Conservation (phyloP, 2,888 invertebrate species). For the Saturnia pavonia region DNA sequence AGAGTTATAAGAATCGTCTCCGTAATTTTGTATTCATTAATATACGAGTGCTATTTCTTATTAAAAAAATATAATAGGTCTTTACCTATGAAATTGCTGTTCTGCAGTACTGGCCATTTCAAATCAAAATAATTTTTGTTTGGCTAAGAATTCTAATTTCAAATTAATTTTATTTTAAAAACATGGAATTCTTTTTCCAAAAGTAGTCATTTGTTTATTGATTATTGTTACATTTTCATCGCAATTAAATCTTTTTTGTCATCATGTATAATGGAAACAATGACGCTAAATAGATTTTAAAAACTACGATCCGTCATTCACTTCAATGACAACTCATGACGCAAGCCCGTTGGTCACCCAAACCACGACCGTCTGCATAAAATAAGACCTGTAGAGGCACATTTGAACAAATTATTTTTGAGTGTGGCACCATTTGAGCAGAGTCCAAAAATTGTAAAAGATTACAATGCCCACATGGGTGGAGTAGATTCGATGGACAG, state of each 20-base stretch:
- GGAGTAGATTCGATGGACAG: conserved; percentile 32
- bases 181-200: too few species aligned
- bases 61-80: conserved; percentile 3
- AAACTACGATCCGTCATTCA: conserved; percentile 32
- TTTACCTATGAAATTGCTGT: too few species aligned
- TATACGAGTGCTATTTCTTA: conserved; percentile 19
- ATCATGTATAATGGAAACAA: conserved; percentile 30
- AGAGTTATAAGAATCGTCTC: conserved; percentile 23
- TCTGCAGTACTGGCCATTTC: too few species aligned
- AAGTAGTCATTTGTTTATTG: too few species aligned
- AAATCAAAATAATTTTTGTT: too few species aligned
- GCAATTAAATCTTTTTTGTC: too few species aligned
- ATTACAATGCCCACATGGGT: conserved; percentile 33
- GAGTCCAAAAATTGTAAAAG: conserved; percentile 29
- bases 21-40: conserved; percentile 20
- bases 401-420: conserved; percentile 28
- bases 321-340: conserved; percentile 32
- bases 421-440: conserved; percentile 1
- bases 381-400: conserved; percentile 32
- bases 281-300: conserved; percentile 32
- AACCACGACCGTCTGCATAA: conserved; percentile 37
- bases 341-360: conserved; percentile 33
- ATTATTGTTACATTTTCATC: conserved; percentile 31
- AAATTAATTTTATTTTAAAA: too few species aligned
- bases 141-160: too few species aligned